These are phyloP conservation scores for Zaprionus nigranus DNA, from an alignment of 1,140 invertebrate genomes.

Conservation along the genomic window DNA sequence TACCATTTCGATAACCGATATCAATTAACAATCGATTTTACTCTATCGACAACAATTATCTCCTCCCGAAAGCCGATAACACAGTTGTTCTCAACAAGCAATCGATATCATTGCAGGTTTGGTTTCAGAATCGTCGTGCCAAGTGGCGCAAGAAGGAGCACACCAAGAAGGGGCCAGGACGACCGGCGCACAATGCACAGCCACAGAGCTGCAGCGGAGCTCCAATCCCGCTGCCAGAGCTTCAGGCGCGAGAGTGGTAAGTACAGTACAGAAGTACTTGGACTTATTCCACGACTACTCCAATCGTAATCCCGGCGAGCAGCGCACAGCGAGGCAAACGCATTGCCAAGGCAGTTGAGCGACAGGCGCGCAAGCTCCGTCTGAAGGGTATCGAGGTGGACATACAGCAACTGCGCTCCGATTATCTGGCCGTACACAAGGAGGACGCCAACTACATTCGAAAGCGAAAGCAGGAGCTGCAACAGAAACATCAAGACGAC, in stretches of 20 bases:
- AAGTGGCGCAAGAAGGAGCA: conserved; percentile 99
- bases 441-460: conserved; percentile 85
- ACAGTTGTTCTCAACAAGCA: background rate
- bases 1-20: background rate
- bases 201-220: conserved; percentile 98
- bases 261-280: conserved; percentile 24
- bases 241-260: conserved; percentile 93
- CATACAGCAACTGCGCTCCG: conserved; percentile 92
- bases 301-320: conserved; percentile 9
- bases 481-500: conserved; percentile 85
- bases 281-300: background rate
- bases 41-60: too few relatives aligned
- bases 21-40: too few relatives aligned
- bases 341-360: conserved; percentile 95
- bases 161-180: conserved; percentile 99
- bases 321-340: conserved; percentile 94
- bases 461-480: conserved; percentile 87
- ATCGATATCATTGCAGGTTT: conserved; percentile 89
- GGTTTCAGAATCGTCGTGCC: conserved; percentile 99
- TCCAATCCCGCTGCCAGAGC: conserved; percentile 96
- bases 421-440: conserved; percentile 88
- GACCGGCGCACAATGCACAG: conserved; percentile 99
- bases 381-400: conserved; percentile 95
- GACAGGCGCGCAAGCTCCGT: conserved; percentile 94
- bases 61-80: background rate